Percentiles rank a stretch among this genome's conserved stretches.
These are phyloP conservation scores for Otolemur garnettii DNA, from an alignment of 2,113 vertebrate species.

Conservation along the genomic window DNA sequence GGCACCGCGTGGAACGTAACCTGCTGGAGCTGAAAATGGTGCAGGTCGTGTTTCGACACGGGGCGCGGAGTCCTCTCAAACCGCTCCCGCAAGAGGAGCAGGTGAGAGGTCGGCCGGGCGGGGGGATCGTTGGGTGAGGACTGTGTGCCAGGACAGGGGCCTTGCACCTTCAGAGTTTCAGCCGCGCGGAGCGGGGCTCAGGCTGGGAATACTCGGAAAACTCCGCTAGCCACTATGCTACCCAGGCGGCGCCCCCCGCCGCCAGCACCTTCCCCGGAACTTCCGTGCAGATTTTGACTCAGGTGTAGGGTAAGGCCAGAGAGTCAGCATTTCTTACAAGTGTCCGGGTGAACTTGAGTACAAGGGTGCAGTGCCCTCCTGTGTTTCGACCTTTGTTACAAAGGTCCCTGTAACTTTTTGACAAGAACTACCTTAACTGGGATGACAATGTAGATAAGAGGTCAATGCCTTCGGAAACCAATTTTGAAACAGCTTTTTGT, in stretches of 20 bases:
- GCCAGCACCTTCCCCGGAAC: background rate
- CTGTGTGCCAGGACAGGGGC: background rate
- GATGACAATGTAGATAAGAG: background rate
- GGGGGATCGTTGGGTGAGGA: background rate
- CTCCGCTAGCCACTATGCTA: background rate
- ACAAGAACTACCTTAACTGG: background rate
- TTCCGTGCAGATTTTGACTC: background rate
- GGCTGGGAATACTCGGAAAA: background rate
- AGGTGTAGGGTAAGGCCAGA: background rate
- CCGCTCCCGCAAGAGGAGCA: conserved; percentile 90
- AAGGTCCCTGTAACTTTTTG: background rate
- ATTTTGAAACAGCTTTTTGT: conserved; percentile 1
- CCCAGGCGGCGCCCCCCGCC: background rate
- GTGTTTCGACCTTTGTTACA: background rate
- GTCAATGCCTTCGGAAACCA: background rate
- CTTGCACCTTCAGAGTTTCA: background rate
- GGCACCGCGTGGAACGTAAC: conserved; percentile 61
- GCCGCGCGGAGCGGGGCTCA: background rate
- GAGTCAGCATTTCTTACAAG: background rate
- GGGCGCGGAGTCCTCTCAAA: conserved; percentile 94
- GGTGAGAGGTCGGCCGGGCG: conserved; percentile 82
- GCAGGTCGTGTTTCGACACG: conserved; percentile 94
- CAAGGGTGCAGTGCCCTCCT: background rate
- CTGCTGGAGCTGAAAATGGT: conserved; percentile 90
- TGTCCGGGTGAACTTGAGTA: background rate